Evolutionary conservation across 2,113 vertebrate genomes (phyloP).

Genomic region (Microcebus murinus): DNA sequence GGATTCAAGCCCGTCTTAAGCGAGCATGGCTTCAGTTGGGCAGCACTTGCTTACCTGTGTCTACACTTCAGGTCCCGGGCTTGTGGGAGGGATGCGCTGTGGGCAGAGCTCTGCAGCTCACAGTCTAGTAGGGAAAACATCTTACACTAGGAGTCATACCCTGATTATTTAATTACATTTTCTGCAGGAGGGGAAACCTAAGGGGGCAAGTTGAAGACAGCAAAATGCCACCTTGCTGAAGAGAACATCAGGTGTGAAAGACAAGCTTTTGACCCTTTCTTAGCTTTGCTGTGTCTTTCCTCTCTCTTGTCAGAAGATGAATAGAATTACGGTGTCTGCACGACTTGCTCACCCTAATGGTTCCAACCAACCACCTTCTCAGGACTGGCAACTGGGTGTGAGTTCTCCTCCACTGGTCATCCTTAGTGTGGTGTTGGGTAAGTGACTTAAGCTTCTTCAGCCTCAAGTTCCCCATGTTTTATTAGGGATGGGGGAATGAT

Average conservation of each 20-base stretch:
- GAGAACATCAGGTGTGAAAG: background rate
- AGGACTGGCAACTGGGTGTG: conserved; percentile 59
- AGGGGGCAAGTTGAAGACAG: background rate
- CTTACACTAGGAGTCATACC: background rate
- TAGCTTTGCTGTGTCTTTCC: background rate
- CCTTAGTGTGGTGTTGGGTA: background rate
- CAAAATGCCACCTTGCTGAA: background rate
- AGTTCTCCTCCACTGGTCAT: conserved; percentile 34
- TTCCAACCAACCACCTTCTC: background rate
- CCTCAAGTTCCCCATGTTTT: background rate
- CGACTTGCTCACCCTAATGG: background rate
- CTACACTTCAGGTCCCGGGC: background rate
- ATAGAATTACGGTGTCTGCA: accelerated
- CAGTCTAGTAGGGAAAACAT: background rate
- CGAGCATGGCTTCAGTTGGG: background rate
- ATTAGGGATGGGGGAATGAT: background rate
- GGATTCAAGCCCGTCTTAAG: too few relatives aligned
- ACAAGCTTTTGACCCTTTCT: background rate
- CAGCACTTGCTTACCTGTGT: background rate
- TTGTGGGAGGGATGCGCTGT: too few relatives aligned
- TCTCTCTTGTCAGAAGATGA: conserved; percentile 59
- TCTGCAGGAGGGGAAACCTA: background rate
- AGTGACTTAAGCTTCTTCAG: background rate
- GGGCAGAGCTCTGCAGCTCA: background rate
- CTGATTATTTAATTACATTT: background rate